phyloP scores from a whole-genome alignment of 92 coral and sea anemone species.

The Zoanthus solanderi region DNA sequence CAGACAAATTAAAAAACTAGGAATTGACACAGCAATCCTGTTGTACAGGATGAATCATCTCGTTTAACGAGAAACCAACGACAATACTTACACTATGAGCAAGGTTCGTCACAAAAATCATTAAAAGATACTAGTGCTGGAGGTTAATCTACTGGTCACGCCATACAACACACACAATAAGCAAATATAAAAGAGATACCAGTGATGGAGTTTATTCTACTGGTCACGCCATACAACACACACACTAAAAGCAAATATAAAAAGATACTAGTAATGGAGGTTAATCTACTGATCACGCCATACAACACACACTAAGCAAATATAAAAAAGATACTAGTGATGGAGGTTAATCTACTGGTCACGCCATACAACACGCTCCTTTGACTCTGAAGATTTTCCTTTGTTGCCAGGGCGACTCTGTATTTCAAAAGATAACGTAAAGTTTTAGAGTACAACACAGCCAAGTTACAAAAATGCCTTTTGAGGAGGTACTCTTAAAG shows the following conservation, averaged over 20 bases:
- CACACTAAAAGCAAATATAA: no score
- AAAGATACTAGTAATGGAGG: constrained; percentile 62
- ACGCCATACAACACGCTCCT: constrained; percentile 73
- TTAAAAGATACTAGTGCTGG: background rate
- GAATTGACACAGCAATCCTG: no score
- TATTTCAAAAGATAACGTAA: background rate
- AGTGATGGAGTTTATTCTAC: constrained; percentile 80
- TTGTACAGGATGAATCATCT: no score
- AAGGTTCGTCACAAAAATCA: no score
- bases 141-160: background rate
- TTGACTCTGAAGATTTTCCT: constrained; percentile 96
- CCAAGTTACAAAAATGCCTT: no score
- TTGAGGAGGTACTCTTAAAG: no score
- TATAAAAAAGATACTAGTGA: background rate
- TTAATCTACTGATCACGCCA: constrained; percentile 82
- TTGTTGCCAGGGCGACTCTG: constrained; percentile 95
- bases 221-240: constrained; percentile 81
- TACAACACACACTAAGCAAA: constrained; percentile 49
- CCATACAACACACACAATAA: background rate
- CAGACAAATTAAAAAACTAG: no score
- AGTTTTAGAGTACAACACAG: background rate
- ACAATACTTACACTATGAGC: no score
- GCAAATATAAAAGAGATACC: constrained; percentile 76
- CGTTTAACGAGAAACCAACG: no score
- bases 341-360: background rate